A percentile compares a stretch with the other conserved stretches of the same genome.
phyloP scores from a whole-genome alignment of 2,888 invertebrate genomes.

The Electrophaes corylata region DNA sequence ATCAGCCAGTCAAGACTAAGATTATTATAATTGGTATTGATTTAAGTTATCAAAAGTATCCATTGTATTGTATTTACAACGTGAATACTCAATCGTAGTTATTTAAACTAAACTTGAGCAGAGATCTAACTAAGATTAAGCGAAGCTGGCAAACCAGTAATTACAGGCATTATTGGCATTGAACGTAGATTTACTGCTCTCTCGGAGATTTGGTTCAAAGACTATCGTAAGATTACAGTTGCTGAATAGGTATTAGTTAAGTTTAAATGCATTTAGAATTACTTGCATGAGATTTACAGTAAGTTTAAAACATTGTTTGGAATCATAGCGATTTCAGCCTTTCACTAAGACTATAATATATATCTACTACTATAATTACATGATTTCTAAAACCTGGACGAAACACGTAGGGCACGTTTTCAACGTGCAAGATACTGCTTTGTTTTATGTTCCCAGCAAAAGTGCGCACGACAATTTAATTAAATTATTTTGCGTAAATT shows the following conservation, averaged over 20 bases:
- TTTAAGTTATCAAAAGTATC: no score
- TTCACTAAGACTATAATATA: not conserved
- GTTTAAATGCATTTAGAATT: slow-evolving; percentile 12
- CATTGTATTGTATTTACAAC: not conserved
- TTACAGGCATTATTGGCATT: slow-evolving; percentile 79
- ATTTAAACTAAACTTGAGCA: slow-evolving; percentile 24
- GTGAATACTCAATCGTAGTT: slow-evolving; percentile 6
- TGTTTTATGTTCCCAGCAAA: no score
- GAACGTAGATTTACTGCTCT: slow-evolving; percentile 67
- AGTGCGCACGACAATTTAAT: no score
- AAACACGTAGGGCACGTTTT: no score
- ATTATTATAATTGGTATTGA: no score
- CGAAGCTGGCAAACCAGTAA: slow-evolving; percentile 64
- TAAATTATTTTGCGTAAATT: no score
- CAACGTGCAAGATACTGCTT: no score
- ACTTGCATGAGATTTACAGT: not conserved
- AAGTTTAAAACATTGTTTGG: slow-evolving; percentile 4
- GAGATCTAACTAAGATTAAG: slow-evolving; percentile 50
- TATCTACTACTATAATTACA: no score
- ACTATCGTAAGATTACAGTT: slow-evolving; percentile 20
- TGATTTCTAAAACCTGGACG: no score
- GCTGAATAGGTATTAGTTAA: slow-evolving; percentile 26
- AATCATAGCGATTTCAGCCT: no score
- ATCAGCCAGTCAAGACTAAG: no score
- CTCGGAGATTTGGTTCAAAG: slow-evolving; percentile 33